Evolutionary conservation across 2,113 vertebrate genomes (phyloP).

Genomic region (Cephalophus harveyi): DNA sequence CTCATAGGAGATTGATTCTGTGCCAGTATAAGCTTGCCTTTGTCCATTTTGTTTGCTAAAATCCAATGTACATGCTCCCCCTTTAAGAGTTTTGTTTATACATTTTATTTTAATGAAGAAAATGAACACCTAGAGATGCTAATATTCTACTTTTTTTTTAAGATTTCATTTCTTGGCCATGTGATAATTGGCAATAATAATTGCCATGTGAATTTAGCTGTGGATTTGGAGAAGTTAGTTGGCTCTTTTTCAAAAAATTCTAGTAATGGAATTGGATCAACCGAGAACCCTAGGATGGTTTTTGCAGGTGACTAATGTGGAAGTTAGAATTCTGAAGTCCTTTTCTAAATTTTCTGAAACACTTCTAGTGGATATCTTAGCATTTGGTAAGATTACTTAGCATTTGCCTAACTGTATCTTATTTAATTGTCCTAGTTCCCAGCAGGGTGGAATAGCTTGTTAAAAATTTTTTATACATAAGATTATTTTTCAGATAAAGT

Average conservation of each 20-base stretch:
- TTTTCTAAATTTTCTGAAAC: slow-evolving; percentile 35
- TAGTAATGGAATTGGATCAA: neutral
- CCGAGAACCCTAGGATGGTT: neutral
- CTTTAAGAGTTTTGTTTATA: slow-evolving; percentile 28
- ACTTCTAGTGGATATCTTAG: neutral
- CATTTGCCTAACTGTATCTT: slow-evolving; percentile 39
- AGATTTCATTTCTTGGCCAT: slow-evolving; percentile 47
- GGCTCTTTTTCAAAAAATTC: neutral
- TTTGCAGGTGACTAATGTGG: neutral
- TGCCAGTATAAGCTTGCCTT: slow-evolving; percentile 8
- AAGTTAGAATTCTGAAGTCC: slow-evolving; percentile 30
- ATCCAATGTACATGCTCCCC: neutral
- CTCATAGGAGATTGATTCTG: neutral
- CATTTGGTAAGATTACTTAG: slow-evolving; percentile 9
- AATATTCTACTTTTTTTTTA: slow-evolving; percentile 41
- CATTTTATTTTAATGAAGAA: slow-evolving; percentile 40
- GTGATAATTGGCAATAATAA: slow-evolving; percentile 29
- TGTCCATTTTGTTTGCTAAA: slow-evolving; percentile 41
- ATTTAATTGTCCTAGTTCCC: slow-evolving; percentile 28
- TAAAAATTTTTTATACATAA: slow-evolving; percentile 24
- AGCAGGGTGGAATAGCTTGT: neutral
- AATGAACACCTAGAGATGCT: slow-evolving; percentile 21
- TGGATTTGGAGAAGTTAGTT: slow-evolving; percentile 29
- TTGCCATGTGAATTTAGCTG: neutral
- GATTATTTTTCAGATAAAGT: neutral